Evolutionary conservation across 2,113 vertebrate species (phyloP).

Genomic region (Oreocharis arfaki): DNA sequence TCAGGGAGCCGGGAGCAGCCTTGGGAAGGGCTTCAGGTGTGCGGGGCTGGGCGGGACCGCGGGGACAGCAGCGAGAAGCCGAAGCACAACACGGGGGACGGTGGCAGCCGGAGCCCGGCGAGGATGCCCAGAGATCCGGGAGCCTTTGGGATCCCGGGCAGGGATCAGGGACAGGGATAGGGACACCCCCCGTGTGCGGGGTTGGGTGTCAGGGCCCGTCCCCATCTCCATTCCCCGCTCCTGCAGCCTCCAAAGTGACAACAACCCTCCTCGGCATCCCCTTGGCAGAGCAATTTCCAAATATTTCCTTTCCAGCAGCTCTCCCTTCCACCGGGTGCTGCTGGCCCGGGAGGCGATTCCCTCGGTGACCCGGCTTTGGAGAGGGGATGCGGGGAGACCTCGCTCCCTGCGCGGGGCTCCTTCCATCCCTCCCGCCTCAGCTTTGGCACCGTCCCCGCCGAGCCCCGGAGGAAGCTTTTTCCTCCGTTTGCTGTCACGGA

Average conservation of each 20-base stretch:
- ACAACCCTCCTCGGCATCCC: background rate
- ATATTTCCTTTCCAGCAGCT: background rate
- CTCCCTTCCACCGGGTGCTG: background rate
- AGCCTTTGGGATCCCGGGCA: background rate
- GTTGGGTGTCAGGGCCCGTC: accelerated
- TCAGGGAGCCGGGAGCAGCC: background rate
- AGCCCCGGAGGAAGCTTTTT: background rate
- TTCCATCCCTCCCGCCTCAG: background rate
- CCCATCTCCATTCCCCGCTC: background rate
- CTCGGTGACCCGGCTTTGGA: background rate
- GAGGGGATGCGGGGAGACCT: background rate
- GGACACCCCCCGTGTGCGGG: accelerated
- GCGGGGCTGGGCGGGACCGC: background rate
- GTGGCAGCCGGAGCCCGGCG: background rate
- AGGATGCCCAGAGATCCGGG: background rate
- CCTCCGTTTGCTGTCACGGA: background rate
- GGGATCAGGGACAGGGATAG: background rate
- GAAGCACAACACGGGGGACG: accelerated
- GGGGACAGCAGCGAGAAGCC: background rate
- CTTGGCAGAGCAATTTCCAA: background rate
- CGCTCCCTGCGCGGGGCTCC: accelerated
- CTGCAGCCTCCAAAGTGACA: background rate
- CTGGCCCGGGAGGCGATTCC: background rate
- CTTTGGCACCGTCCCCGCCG: background rate
- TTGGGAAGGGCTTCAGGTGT: background rate